Evolutionary conservation across 1,140 invertebrate genomes (phyloP), one percentile per base, ranked within the genome.

Genomic region (Aphelenchoides fujianensis): DNA sequence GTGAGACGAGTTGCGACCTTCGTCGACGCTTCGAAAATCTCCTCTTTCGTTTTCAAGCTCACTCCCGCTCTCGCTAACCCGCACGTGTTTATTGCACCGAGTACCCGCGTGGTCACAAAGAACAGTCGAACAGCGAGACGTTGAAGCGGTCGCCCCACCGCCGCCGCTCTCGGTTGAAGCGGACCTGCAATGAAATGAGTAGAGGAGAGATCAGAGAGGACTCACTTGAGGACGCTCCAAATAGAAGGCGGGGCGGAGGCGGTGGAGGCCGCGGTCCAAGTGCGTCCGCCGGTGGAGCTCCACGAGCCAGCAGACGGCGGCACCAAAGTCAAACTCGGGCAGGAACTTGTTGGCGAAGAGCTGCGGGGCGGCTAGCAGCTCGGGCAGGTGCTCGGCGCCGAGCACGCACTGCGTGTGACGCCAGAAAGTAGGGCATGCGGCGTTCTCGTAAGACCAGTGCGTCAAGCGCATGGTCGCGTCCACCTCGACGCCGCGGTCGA

Each of bases 291-390:
- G 34, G n/a, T 68, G 70, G 5, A 69, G 23, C 9, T 30, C 7
- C 30, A 68, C 68, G 5, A 12, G 3, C 68, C 62, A 69, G 30
- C 68, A 69, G n/a, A 23, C 28, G 16, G 28, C 30, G 0, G 27
- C 68, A 37, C 68, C 68, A 23, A 69, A 68, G 1, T 68, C 23
- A 23, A 69, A 68, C 1, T 68, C 23, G 7, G 70, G 68, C 34
- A 69, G 32, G 55, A 68, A 28, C 31, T 69, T 69, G n/a, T 69
- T 69, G 57, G 28, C 68, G 7, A 69, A 70, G 16, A 69, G 5
- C 2, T 71, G 68, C 7, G 27, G 32, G n/a, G 9, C 36, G 12
- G 28, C 68, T 16, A 35, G 7, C 28, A 70, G 7, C 23, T 28
- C 48, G 5, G 28, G 28, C 30, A 68, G n/a, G 5, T 69, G 28